Evolutionary conservation across 1,140 invertebrate species (phyloP).

Genomic region (Carposina sasakii): DNA sequence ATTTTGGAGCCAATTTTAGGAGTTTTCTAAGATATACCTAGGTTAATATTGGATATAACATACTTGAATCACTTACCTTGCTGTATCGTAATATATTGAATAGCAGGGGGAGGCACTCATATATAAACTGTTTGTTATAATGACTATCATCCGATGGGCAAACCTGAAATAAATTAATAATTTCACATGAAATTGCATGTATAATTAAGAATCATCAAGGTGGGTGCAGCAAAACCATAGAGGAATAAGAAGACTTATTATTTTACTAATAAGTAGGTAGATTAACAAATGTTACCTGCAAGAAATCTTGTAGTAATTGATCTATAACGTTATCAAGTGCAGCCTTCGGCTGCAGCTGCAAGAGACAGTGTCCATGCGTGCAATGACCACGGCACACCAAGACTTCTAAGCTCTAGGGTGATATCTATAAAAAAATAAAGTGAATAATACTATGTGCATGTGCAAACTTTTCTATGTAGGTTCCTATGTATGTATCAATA

Average conservation of each 20-base stretch:
- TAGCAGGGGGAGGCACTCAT: slow-evolving; percentile 90
- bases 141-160: slow-evolving; percentile 78
- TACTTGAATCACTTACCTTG: slow-evolving; percentile 77
- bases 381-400: slow-evolving; percentile 90
- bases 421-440: slow-evolving; percentile 76
- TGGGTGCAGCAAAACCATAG: too few species aligned
- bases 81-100: slow-evolving; percentile 93
- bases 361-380: slow-evolving; percentile 95
- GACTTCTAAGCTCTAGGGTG: slow-evolving; percentile 85
- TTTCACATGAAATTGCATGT: too few species aligned
- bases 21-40: too few species aligned
- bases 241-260: too few species aligned
- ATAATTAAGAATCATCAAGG: too few species aligned
- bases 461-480: too few species aligned
- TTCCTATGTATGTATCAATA: too few species aligned
- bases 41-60: too few species aligned
- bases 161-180: slow-evolving; percentile 40
- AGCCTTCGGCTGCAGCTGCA: slow-evolving; percentile 86
- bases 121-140: slow-evolving; percentile 90
- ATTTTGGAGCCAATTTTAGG: too few species aligned
- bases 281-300: slow-evolving; percentile 89
- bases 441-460: neutral
- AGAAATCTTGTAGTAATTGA: slow-evolving; percentile 91
- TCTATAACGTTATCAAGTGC: slow-evolving; percentile 90
- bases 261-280: too few species aligned